phyloP scores from a whole-genome alignment of 1,140 invertebrate genomes.

The Pantala flavescens region DNA sequence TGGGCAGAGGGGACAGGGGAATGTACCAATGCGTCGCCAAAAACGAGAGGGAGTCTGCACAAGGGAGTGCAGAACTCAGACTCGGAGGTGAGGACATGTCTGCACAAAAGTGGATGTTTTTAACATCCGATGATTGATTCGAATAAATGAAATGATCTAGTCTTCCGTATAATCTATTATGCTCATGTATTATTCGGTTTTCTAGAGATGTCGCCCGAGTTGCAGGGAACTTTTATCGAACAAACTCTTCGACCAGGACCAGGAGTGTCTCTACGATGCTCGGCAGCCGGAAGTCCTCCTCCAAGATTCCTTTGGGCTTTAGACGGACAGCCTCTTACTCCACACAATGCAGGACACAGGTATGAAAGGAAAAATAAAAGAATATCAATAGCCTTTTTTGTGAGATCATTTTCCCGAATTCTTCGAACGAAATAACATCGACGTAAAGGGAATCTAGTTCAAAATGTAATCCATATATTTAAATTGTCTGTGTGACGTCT shows the following conservation, averaged over 20 bases:
- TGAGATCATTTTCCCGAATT: too few relatives aligned
- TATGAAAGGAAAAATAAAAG: background rate
- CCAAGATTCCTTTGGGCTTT: slow-evolving; percentile 33
- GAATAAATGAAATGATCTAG: too few relatives aligned
- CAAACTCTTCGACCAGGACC: slow-evolving; percentile 35
- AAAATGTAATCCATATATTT: too few relatives aligned
- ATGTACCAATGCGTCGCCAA: slow-evolving; percentile 37
- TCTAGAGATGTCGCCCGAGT: slow-evolving; percentile 24
- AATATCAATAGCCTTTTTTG: background rate
- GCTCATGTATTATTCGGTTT: too few relatives aligned
- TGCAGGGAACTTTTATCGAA: slow-evolving; percentile 31
- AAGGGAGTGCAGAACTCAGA: slow-evolving; percentile 36
- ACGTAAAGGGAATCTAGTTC: too few relatives aligned
- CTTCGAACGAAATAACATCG: too few relatives aligned
- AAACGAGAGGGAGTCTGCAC: slow-evolving; percentile 33
- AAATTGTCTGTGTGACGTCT: too few relatives aligned
- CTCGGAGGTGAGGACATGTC: slow-evolving; percentile 35
- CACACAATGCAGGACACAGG: slow-evolving; percentile 16
- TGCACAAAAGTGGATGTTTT: too few relatives aligned
- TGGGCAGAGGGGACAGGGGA: slow-evolving; percentile 35
- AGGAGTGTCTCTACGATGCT: slow-evolving; percentile 35
- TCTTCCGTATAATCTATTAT: too few relatives aligned
- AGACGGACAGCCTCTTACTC: slow-evolving; percentile 27
- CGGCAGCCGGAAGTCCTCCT: slow-evolving; percentile 37
- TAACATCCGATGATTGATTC: too few relatives aligned